Evolutionary conservation across 2,113 vertebrate genomes (phyloP), one percentile per base, ranked within the genome.

Genomic region (Pholis gunnellus): DNA sequence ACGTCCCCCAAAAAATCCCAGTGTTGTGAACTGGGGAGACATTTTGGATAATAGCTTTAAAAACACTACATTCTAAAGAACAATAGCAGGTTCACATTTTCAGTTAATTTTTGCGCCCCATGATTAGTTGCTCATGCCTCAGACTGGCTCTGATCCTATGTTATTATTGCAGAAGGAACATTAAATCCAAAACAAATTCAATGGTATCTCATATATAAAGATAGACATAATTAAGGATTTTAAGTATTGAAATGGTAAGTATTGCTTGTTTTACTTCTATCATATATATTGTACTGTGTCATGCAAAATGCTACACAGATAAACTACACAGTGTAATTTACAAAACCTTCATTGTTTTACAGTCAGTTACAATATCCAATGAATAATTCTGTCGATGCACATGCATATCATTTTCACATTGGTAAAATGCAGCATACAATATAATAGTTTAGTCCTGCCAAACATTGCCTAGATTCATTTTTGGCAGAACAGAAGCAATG

Each of bases 331-430:
- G 29, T 63, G 68, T 48, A 54, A 54, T 18, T 54, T 75, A 88
- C 11, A 82, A 87, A 88, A 79, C 57, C 17, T 38, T 46, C 46
- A 36, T 59, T 82, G 66, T 81, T 81, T 81, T 81, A 79, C 42
- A 83, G 34, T 77, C 52, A 72, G 2, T 68, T 65, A 42, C n/a
- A 71, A 63, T 72, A 79, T 77, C 14, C 64, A 72, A 67, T 87
- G 80, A 87, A 85, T 83, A 79, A 81, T 82, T 81, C 42, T 77
- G 71, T 72, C 44, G 54, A 85, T 86, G 69, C 66, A 85, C 90
- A 92, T 93, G 89, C 90, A 89, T 46, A 57, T 80, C 63, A 67
- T 84, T 76, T 74, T 80, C 40, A 87, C 69, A 84, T 84, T 86
- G 81, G 67, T 85, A 78, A 77, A 87, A 75, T 74, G 79, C 70